Conservation (phyloP, 1,140 invertebrate genomes). For the Meloidogyne hapla region DNA sequence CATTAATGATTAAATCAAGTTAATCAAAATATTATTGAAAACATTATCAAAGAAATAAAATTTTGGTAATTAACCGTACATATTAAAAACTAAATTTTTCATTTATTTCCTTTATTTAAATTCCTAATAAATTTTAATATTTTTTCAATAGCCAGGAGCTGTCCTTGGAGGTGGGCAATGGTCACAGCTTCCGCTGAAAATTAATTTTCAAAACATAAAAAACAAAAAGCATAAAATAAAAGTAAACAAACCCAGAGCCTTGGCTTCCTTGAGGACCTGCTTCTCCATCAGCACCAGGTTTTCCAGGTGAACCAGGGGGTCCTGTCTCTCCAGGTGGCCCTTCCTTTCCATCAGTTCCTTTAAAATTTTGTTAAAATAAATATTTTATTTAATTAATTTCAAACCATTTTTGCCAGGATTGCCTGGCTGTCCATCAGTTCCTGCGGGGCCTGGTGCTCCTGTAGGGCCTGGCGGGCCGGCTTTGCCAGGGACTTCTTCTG, state of each 20-base stretch:
- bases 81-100: not conserved
- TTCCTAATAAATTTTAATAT: not conserved
- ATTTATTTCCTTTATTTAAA: not conserved
- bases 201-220: too few species aligned
- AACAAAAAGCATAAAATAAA: too few species aligned
- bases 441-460: conserved; percentile 15
- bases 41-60: not conserved
- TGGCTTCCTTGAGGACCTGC: conserved; percentile 24
- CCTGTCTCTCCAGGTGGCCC: conserved; percentile 20
- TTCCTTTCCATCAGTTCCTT: conserved; percentile 4
- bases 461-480: conserved; percentile 8
- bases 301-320: conserved; percentile 11
- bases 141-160: conserved; percentile 18
- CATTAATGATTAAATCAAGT: too few species aligned
- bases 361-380: not conserved
- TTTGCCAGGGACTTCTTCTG: conserved; percentile 13
- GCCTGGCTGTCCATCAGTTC: conserved; percentile 10
- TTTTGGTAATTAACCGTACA: not conserved
- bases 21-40: not conserved
- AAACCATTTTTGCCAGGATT: conserved; percentile 1
- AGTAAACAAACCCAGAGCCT: conserved; percentile 6
- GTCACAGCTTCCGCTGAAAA: conserved; percentile 22
- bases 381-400: not conserved
- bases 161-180: conserved; percentile 23
- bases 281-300: conserved; percentile 3